Evolutionary conservation across 1,140 invertebrate genomes (phyloP).

Genomic region (Zaprionus africanus): DNA sequence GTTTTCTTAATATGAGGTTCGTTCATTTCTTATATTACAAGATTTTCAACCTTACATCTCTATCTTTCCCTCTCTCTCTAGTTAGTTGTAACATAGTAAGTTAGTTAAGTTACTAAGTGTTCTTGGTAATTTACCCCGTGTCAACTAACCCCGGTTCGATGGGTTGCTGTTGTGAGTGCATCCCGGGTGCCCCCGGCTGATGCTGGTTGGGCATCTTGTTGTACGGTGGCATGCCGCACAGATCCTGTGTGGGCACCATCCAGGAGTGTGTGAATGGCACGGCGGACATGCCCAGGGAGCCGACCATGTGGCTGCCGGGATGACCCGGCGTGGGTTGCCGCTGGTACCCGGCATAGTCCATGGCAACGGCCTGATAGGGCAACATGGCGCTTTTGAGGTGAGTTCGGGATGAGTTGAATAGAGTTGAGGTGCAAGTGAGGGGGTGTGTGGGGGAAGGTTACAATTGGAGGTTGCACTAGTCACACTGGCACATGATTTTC

Average conservation of each 20-base stretch:
- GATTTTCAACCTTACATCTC: too few species aligned
- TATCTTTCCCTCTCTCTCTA: neutral
- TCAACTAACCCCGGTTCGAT: constrained; percentile 95
- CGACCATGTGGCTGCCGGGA: constrained; percentile 85
- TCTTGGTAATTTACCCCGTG: constrained; percentile 47
- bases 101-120: neutral
- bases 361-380: constrained; percentile 93
- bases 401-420: neutral
- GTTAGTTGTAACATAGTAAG: neutral
- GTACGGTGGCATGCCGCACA: constrained; percentile 91
- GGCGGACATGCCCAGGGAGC: constrained; percentile 86
- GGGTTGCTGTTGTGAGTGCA: constrained; percentile 89
- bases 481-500: constrained; percentile 59
- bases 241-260: constrained; percentile 95
- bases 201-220: constrained; percentile 88
- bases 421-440: neutral
- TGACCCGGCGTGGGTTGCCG: constrained; percentile 88
- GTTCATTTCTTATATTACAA: neutral
- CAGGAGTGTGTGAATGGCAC: constrained; percentile 94
- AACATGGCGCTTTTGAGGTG: constrained; percentile 86
- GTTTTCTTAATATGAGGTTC: neutral
- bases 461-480: constrained; percentile 18
- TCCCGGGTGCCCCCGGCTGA: constrained; percentile 82
- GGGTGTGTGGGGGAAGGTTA: neutral
- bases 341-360: constrained; percentile 94